Conservation (phyloP, 2,113 vertebrate genomes). For the Paraplagusia blochii region DNA sequence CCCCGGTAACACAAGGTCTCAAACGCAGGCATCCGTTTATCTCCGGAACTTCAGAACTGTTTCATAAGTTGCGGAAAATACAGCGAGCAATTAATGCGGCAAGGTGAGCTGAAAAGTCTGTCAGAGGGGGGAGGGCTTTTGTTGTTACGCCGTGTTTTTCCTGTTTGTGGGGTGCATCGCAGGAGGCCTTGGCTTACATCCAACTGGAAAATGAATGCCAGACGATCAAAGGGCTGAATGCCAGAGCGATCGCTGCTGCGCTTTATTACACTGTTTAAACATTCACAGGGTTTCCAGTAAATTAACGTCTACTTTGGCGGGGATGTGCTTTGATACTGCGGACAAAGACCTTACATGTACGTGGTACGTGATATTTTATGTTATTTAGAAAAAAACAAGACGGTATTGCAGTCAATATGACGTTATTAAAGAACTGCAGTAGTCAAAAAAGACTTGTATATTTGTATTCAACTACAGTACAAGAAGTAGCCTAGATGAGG, state of each 20-base stretch:
- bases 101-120: background rate
- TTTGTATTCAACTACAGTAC: no score
- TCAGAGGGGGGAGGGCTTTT: conserved; percentile 1
- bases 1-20: no score
- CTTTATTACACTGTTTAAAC: conserved; percentile 45
- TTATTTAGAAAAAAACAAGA: no score
- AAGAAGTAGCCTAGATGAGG: no score
- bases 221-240: conserved; percentile 65
- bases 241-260: conserved; percentile 33
- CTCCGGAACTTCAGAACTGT: no score
- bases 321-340: conserved; percentile 17
- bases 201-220: conserved; percentile 43
- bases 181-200: conserved; percentile 67
- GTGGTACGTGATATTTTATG: conserved; percentile 5
- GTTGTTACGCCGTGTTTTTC: conserved; percentile 1
- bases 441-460: no score
- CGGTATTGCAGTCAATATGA: no score
- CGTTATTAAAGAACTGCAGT: no score
- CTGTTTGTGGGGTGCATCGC: conserved; percentile 36
- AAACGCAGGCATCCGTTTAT: no score
- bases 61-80: conserved; percentile 2
- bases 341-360: conserved; percentile 30
- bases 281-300: conserved; percentile 41
- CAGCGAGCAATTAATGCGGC: background rate
- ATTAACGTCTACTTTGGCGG: conserved; percentile 50